These are phyloP conservation scores for Tyrannus savana DNA, from an alignment of 2,113 vertebrate genomes.

Conservation along the genomic window DNA sequence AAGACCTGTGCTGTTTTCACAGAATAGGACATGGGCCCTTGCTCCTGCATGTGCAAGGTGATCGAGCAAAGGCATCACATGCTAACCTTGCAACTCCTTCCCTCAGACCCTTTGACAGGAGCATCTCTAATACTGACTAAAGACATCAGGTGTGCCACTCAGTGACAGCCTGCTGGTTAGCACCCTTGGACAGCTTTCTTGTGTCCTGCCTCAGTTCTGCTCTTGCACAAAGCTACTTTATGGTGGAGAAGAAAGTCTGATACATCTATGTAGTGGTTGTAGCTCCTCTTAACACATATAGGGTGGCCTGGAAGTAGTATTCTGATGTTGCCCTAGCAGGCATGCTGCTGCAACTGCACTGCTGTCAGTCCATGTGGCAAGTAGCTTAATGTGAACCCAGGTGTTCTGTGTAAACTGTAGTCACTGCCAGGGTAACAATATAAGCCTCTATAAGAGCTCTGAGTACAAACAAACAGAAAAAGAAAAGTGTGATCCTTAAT, in stretches of 20 bases:
- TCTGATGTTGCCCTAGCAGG: background rate
- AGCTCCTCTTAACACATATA: background rate
- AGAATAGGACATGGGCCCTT: background rate
- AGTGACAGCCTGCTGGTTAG: background rate
- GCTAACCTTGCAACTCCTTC: background rate
- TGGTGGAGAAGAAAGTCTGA: background rate
- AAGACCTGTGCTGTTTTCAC: background rate
- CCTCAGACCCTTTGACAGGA: background rate
- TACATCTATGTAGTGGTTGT: background rate
- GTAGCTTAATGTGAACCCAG: background rate
- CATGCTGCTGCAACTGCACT: background rate
- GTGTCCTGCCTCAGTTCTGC: background rate
- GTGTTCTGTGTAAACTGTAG: background rate
- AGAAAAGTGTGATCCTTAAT: background rate
- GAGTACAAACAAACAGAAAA: background rate
- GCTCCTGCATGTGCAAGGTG: background rate
- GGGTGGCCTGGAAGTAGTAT: background rate
- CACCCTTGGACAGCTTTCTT: background rate
- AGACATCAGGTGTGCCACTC: background rate
- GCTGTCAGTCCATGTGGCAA: background rate
- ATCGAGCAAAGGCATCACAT: fast-evolving
- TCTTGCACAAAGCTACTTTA: background rate
- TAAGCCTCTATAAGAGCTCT: background rate
- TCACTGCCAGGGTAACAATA: background rate
- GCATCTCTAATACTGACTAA: background rate